Conservation (phyloP, 2,797 vertebrate genomes). For the Botia almorhae region DNA sequence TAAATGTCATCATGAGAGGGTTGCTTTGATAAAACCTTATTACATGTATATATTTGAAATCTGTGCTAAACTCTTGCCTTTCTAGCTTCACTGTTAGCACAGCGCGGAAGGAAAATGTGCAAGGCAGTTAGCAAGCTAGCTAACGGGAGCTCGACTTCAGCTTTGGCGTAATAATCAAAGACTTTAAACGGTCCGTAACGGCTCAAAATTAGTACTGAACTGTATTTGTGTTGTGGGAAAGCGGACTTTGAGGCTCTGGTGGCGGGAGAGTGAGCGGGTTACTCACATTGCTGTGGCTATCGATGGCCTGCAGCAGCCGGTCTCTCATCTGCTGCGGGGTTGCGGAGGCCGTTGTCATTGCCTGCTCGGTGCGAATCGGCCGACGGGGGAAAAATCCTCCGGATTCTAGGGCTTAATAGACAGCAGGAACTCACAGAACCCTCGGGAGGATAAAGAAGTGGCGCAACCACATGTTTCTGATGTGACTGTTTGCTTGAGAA, state of each 20-base stretch:
- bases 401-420: slow-evolving; percentile 71
- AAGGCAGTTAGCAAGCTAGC: slow-evolving; percentile 27
- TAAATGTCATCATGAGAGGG: neutral
- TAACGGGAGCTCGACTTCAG: slow-evolving; percentile 24
- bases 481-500: slow-evolving; percentile 64
- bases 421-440: slow-evolving; percentile 74
- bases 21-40: neutral
- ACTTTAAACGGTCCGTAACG: neutral
- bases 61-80: neutral
- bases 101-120: slow-evolving; percentile 7
- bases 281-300: slow-evolving; percentile 97
- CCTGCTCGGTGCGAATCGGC: slow-evolving; percentile 87
- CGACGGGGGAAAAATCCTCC: slow-evolving; percentile 85
- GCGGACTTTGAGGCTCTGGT: neutral
- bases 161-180: neutral
- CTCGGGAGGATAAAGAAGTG: slow-evolving; percentile 63
- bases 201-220: neutral
- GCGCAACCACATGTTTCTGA: slow-evolving; percentile 75
- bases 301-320: slow-evolving; percentile 99
- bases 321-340: slow-evolving; percentile 99
- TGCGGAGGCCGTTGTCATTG: slow-evolving; percentile 98
- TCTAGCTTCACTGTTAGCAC: neutral
- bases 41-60: neutral
- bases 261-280: slow-evolving; percentile 35
- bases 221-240: neutral